Evolutionary conservation across 1,140 invertebrate species (phyloP), one percentile per base, ranked within the genome.

Genomic region (Pomacea maculata): DNA sequence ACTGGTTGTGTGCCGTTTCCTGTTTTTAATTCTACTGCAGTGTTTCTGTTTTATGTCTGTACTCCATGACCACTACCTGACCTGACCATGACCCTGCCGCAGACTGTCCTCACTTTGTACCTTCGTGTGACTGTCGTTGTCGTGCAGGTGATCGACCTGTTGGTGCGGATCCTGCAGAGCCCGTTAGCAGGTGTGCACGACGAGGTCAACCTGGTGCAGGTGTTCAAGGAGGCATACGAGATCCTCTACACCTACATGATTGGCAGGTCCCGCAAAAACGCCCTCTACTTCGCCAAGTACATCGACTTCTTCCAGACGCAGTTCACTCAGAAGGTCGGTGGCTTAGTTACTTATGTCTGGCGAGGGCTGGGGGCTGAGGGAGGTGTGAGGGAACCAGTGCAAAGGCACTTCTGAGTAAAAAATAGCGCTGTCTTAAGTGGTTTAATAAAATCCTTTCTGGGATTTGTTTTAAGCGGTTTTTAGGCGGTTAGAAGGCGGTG

Each of bases 251-350:
- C 88, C 4, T 92, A 92, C 85, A 90, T 92, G 89, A 90, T 89
- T n/a, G 91, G 91, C 17, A 89, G 89, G 75, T 91, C 90, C 75
- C 80, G 90, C 45, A 92, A 92, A 78, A 92, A 92, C 83, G 90
- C 90, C 11, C 86, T 92, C 52, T 92, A 92, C 84, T 91, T 92
- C 82, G 90, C 91, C 79, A 92, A 92, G 82, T 91, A 92, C 83
- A 92, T 92, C 65, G 90, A 91, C 55, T 91, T 92, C 84, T 92
- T 92, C 82, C 89, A 91, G 83, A 91, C 90, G 12, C 91, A 92
- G 82, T 90, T 92, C 75, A 88, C 87, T 21, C 88, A 89, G 82
- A 90, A 90, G 88, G 89, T 90, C 57, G 15, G 57, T 61, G 8
- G 15, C 57, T 14, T 25, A 25, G 0, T 25, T 25, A 25, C 0